Conservation (phyloP, 2,888 invertebrate genomes). For the Anthophora plumipes region DNA sequence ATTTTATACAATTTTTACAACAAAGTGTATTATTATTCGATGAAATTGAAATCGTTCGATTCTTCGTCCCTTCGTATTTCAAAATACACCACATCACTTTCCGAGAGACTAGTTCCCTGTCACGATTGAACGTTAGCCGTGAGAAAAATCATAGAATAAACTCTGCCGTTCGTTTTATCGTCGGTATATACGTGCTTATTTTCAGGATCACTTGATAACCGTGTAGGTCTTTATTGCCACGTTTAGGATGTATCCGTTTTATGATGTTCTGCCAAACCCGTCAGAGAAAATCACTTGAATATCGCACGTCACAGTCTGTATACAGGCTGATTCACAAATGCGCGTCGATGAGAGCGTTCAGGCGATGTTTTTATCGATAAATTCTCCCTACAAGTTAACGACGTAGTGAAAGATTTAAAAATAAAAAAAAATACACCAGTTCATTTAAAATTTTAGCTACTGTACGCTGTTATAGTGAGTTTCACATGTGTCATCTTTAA, state of each 20-base stretch:
- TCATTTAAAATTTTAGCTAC: no score
- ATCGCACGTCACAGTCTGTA: background rate
- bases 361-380: no score
- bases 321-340: no score
- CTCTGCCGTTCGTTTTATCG: background rate
- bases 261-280: background rate
- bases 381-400: no score
- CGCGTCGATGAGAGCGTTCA: no score
- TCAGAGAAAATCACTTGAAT: background rate
- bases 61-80: background rate
- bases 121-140: background rate
- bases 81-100: background rate
- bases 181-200: conserved; percentile 12
- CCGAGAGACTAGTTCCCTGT: background rate
- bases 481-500: no score
- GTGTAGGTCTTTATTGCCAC: background rate
- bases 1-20: no score
- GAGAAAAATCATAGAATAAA: conserved; percentile 4
- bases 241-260: background rate
- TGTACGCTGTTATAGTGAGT: no score
- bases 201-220: conserved; percentile 15
- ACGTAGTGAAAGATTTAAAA: no score
- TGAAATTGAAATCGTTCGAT: background rate
- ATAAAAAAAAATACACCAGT: no score
- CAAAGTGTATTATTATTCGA: background rate